Percentiles rank a stretch among this genome's conserved stretches.
phyloP scores from a whole-genome alignment of 2,888 invertebrate species.

The Zygogramma bicolorata region DNA sequence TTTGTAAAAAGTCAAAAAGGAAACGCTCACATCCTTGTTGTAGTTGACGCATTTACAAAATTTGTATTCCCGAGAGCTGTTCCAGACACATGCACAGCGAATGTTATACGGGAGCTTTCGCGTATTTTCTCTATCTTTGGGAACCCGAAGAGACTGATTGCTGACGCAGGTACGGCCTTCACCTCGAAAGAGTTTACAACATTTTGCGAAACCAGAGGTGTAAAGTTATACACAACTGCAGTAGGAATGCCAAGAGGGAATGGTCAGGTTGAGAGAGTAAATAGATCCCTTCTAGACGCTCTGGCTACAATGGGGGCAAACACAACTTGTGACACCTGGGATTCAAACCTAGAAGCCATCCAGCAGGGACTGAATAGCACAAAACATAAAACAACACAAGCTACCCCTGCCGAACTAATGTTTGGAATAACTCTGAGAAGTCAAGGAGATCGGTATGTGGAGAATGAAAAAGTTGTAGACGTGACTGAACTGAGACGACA shows the following conservation, averaged over 20 bases:
- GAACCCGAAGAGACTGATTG: constrained; percentile 55
- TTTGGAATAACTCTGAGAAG: neutral
- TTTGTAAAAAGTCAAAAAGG: neutral
- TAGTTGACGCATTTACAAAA: neutral
- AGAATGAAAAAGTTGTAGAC: neutral
- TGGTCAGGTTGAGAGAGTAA: constrained; percentile 56
- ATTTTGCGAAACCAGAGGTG: constrained; percentile 54
- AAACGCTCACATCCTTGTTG: neutral
- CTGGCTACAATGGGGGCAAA: constrained; percentile 48
- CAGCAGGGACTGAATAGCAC: constrained; percentile 47
- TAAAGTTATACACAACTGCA: constrained; percentile 48
- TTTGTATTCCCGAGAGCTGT: constrained; percentile 44
- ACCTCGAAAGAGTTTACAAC: constrained; percentile 54
- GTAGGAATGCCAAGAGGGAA: constrained; percentile 54
- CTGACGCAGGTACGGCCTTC: constrained; percentile 57
- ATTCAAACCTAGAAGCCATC: constrained; percentile 43
- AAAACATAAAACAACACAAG: constrained; percentile 26
- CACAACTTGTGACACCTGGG: constrained; percentile 47
- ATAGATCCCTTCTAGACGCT: constrained; percentile 34
- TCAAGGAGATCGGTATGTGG: neutral
- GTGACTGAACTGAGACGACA: neutral
- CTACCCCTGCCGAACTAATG: constrained; percentile 15
- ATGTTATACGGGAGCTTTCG: constrained; percentile 51
- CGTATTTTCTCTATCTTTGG: constrained; percentile 56
- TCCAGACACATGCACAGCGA: constrained; percentile 52